A percentile compares a stretch with the other conserved stretches of the same genome.
Conservation (phyloP, 2,888 invertebrate species). For the Scaptomyza parva region DNA sequence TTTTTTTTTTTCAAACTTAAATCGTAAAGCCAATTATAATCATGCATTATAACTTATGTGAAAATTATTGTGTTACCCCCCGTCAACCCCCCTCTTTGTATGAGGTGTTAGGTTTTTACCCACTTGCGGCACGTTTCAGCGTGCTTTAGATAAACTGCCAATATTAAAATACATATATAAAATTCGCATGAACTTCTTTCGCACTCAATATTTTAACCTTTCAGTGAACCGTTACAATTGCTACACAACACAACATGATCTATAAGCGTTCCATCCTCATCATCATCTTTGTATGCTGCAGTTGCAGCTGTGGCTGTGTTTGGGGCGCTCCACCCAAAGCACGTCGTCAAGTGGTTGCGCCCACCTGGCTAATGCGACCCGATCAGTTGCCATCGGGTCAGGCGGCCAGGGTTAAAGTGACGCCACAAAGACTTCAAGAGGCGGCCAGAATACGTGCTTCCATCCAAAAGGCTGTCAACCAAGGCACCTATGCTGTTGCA, state of each 20-base stretch:
- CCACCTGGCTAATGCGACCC: constrained; percentile 65
- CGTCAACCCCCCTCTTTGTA: not conserved
- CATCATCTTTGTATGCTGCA: not conserved
- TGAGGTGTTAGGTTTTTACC: not conserved
- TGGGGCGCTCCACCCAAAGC: not conserved
- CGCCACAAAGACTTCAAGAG: constrained; percentile 63
- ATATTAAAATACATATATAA: constrained; percentile 25
- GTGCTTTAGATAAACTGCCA: constrained; percentile 28
- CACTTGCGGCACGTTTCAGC: constrained; percentile 30
- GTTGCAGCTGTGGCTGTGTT: not conserved
- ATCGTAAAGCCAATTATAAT: constrained; percentile 1
- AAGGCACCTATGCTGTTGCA: constrained; percentile 68
- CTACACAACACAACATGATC: constrained; percentile 14
- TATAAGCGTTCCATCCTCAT: constrained; percentile 1
- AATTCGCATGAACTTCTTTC: not conserved
- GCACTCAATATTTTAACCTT: not conserved
- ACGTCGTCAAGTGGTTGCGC: constrained; percentile 72
- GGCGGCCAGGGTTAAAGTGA: constrained; percentile 58
- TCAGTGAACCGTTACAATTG: not conserved
- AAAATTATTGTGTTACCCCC: not conserved
- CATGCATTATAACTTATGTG: not conserved
- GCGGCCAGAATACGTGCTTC: constrained; percentile 61
- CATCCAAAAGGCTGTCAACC: constrained; percentile 73
- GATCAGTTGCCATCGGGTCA: not conserved
- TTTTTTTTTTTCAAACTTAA: not conserved